Base-by-base conservation (phyloP, 1,140 invertebrate genomes). In the Drosophila obscura region DNA sequence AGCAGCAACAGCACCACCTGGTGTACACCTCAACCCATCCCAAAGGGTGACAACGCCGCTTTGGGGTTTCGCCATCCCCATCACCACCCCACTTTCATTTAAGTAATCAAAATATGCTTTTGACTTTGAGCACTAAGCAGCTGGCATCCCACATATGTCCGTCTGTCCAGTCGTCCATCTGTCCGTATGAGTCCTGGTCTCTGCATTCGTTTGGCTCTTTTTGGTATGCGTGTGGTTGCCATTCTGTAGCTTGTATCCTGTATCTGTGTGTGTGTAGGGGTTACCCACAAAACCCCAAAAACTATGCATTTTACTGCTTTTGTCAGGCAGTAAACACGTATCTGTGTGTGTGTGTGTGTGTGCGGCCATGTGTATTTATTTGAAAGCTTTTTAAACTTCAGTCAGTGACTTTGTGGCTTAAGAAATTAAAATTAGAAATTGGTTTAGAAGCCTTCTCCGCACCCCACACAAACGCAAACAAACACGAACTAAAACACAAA, bases 51-150 rank as follows among this genome's bases (percentile, higher is more conserved):
- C 82, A 87, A 87, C 71, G 66, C 59, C 59, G 74, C 64, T 78
- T 80, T 73, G 76, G 75, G 66, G 63, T 69, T 78, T 71, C 50
- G 28, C 13, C 39, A 41, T 16, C 31, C 6, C n/a, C 26, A 19
- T 1, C 19, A 45, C 11, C 50, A 6, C 59, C 44, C 64, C 75
- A 68, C 65, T 83, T 87, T 77, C 83, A 87, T 88, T 87, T 87
- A 87, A 87, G 83, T 87, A 87, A 87, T 87, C 83, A 87, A 87
- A 87, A 87, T 87, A 87, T 87, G 83, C 84, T 88, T 85, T 85
- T 87, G 82, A 82, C 82, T 88, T 78, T 59, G 64, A 53, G 31
- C 77, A 67, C 73, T 84, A 77, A 84, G 82, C 81, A 84, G 81
- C 82, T 84, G 81, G 73, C 73, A 75, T 58, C 44, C 44, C 45